phyloP scores from a whole-genome alignment of 2,888 invertebrate genomes.

The Lepas anatifera region DNA sequence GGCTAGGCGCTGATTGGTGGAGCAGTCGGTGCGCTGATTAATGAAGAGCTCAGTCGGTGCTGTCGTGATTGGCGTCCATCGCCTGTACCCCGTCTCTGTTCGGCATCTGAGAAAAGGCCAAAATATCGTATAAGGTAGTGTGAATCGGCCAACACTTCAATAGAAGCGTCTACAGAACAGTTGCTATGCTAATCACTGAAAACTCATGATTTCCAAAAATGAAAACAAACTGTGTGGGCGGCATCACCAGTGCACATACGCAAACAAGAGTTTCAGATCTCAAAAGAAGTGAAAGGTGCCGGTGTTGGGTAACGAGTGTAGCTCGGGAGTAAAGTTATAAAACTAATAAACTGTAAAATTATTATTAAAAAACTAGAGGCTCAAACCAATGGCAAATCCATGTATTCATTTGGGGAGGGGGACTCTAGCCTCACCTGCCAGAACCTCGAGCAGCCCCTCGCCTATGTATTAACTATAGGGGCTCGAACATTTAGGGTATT shows the following conservation, averaged over 20 bases:
- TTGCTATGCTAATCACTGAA: background rate
- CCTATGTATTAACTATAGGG: too few relatives aligned
- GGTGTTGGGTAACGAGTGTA: background rate
- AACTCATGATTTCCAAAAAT: too few relatives aligned
- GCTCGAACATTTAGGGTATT: background rate
- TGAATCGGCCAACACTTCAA: background rate
- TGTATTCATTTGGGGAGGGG: too few relatives aligned
- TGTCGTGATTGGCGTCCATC: conserved; percentile 1
- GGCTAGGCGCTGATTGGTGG: background rate
- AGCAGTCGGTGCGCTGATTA: background rate
- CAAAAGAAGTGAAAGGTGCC: background rate
- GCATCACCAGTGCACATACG: background rate
- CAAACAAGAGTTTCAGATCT: background rate
- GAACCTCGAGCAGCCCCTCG: too few relatives aligned
- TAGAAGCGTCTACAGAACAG: background rate
- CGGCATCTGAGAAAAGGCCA: background rate
- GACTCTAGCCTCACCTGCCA: too few relatives aligned
- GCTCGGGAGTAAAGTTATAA: background rate
- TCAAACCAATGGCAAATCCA: background rate
- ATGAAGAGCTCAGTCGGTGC: background rate
- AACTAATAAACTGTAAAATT: background rate
- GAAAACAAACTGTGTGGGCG: background rate
- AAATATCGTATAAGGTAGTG: background rate
- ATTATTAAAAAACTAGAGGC: background rate
- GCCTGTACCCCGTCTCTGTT: background rate